Evolutionary conservation across 1,140 invertebrate species (phyloP).

Genomic region (Tetragonula clypearis): DNA sequence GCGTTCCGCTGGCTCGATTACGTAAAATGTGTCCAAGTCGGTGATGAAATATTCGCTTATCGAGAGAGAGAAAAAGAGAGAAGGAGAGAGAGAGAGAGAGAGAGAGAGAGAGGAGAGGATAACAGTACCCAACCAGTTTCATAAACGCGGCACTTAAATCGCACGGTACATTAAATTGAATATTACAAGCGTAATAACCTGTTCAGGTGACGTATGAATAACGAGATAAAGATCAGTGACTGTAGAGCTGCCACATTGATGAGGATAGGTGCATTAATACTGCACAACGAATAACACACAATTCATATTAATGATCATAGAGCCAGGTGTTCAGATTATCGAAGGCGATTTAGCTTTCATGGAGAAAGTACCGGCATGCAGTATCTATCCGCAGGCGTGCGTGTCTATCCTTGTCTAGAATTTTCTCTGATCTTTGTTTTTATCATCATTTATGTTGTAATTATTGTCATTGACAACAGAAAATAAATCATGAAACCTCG

Average conservation of each 20-base stretch:
- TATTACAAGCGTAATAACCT: background rate
- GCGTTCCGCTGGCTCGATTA: too few species aligned
- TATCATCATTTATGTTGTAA: too few species aligned
- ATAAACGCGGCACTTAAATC: slow-evolving; percentile 1
- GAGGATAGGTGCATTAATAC: background rate
- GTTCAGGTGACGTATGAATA: background rate
- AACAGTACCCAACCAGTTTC: background rate
- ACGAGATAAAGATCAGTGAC: slow-evolving; percentile 12
- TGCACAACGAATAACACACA: background rate
- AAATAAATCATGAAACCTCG: too few species aligned
- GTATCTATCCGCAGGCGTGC: too few species aligned
- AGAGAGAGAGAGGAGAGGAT: too few species aligned
- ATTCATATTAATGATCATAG: background rate
- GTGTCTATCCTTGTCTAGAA: background rate
- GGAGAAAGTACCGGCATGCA: too few species aligned
- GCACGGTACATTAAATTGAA: background rate
- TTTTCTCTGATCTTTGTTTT: too few species aligned
- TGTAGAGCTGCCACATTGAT: background rate
- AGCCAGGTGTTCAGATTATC: background rate
- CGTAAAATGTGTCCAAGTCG: too few species aligned
- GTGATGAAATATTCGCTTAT: background rate
- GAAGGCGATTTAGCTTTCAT: background rate
- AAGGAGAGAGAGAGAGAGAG: background rate
- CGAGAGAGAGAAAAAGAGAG: background rate
- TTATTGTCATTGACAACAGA: too few species aligned